Percentiles rank a stretch among this genome's conserved stretches.
Conservation (phyloP, 2,888 invertebrate species). For the Limnephilus marmoratus region DNA sequence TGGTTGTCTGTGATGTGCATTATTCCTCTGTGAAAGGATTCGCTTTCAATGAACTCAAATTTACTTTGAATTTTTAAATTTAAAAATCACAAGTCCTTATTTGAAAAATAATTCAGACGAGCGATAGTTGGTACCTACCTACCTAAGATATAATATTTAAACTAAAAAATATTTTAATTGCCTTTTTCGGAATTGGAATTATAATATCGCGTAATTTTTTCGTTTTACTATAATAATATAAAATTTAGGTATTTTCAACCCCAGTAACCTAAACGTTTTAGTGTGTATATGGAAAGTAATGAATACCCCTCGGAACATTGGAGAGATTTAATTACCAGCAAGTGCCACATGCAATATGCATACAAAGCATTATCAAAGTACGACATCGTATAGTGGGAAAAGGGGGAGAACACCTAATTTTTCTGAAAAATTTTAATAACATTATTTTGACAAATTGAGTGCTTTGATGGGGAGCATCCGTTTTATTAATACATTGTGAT, state of each 20-base stretch:
- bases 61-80: too few species aligned
- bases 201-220: too few species aligned
- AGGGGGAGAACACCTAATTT: background rate
- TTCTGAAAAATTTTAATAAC: background rate
- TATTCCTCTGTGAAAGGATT: too few species aligned
- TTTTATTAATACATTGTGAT: background rate
- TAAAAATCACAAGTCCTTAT: too few species aligned
- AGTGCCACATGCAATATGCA: slow-evolving; percentile 55
- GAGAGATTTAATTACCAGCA: slow-evolving; percentile 60
- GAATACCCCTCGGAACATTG: background rate
- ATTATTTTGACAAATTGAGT: background rate
- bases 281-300: background rate
- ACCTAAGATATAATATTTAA: too few species aligned
- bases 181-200: too few species aligned
- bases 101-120: too few species aligned
- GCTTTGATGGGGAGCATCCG: background rate
- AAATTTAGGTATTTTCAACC: background rate
- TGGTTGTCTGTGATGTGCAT: too few species aligned
- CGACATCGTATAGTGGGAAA: background rate
- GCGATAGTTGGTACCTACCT: too few species aligned
- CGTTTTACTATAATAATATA: background rate
- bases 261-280: background rate
- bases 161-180: too few species aligned
- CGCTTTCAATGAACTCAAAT: too few species aligned
- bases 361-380: slow-evolving; percentile 39